phyloP scores from a whole-genome alignment of 2,113 vertebrate species.

The Anolis sagrei region DNA sequence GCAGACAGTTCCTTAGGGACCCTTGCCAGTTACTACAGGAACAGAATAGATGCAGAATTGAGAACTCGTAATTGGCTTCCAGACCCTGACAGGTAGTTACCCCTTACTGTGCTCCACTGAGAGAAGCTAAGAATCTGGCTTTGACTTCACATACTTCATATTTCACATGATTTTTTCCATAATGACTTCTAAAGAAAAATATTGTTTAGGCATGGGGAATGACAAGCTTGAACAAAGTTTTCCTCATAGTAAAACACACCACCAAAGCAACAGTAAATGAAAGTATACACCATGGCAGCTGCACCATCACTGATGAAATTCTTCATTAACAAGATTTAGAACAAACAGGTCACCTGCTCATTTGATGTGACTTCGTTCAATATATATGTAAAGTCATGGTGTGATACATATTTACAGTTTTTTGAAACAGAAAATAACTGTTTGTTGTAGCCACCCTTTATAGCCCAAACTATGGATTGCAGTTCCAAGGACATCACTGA shows the following conservation, averaged over 20 bases:
- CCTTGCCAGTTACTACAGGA: background rate
- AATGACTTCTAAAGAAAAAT: constrained; percentile 24
- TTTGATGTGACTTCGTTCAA: background rate
- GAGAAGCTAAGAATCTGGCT: constrained; percentile 27
- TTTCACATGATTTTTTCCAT: constrained; percentile 24
- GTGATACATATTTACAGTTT: background rate
- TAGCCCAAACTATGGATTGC: background rate
- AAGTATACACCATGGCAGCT: background rate
- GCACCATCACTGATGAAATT: background rate
- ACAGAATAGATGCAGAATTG: constrained; percentile 32
- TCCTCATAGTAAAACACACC: background rate
- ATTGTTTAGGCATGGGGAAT: constrained; percentile 24
- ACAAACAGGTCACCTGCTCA: background rate
- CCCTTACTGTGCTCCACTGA: constrained; percentile 30
- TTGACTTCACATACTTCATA: constrained; percentile 35
- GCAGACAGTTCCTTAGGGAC: background rate
- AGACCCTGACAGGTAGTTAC: constrained; percentile 27
- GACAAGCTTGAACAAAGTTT: constrained; percentile 27
- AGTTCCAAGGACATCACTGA: background rate
- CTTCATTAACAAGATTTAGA: background rate
- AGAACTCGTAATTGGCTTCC: constrained; percentile 35
- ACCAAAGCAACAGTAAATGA: background rate
- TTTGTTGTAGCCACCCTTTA: background rate
- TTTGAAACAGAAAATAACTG: background rate
- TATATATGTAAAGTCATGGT: background rate